Percentiles rank a stretch among this genome's conserved stretches.
These are phyloP conservation scores for Anarhynchus alexandrinus DNA, from an alignment of 2,113 vertebrate genomes.

Conservation along the genomic window DNA sequence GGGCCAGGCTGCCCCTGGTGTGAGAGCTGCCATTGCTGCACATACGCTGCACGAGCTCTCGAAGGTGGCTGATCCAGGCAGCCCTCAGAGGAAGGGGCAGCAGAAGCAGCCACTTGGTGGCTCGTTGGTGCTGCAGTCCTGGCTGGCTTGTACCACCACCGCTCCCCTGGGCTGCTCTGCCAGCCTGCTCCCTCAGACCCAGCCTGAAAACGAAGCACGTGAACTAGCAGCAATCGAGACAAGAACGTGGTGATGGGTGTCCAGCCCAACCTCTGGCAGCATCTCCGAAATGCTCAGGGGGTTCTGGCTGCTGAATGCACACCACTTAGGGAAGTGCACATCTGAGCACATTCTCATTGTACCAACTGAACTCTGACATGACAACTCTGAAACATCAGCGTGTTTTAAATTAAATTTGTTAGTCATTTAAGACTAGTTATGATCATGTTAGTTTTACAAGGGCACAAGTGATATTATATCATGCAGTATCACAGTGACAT, in stretches of 20 bases:
- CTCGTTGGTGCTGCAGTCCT: neutral
- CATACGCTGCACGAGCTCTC: accelerated
- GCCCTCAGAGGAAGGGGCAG: neutral
- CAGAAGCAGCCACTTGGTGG: neutral
- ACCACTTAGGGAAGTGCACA: neutral
- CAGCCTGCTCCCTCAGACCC: neutral
- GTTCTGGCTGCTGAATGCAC: neutral
- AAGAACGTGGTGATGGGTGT: neutral
- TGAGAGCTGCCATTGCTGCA: neutral
- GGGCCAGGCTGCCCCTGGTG: neutral
- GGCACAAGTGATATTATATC: neutral
- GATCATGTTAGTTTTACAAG: neutral
- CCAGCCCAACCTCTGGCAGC: neutral
- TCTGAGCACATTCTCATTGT: accelerated
- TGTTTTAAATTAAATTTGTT: neutral
- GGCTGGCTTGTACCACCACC: neutral
- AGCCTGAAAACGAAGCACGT: neutral
- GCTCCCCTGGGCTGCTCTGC: neutral
- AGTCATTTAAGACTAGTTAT: neutral
- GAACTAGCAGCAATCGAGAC: neutral
- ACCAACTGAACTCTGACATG: neutral
- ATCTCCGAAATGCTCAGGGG: neutral
- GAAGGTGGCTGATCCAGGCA: accelerated
- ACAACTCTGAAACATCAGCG: neutral
- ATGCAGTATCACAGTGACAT: neutral